Conservation (phyloP, 2,888 invertebrate genomes). For the Drosophila mimica region DNA sequence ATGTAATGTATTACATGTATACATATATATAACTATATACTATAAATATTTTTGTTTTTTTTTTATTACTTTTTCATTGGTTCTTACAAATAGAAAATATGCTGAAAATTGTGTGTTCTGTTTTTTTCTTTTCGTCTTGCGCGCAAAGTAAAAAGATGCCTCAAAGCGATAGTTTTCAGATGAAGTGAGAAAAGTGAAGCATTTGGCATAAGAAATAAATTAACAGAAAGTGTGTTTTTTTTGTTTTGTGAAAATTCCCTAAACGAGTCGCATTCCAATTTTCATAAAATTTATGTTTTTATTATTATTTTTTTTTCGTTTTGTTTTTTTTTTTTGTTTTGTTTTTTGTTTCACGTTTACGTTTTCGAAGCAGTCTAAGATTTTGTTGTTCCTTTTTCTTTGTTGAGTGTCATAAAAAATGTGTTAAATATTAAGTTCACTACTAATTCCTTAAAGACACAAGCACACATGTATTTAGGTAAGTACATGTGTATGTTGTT, state of each 20-base stretch:
- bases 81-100: slow-evolving; percentile 58
- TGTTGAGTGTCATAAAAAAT: slow-evolving; percentile 65
- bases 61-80: slow-evolving; percentile 19
- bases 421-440: slow-evolving; percentile 60
- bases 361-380: slow-evolving; percentile 82
- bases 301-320: slow-evolving; percentile 26
- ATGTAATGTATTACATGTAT: slow-evolving; percentile 42
- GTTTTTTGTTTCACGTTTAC: slow-evolving; percentile 66
- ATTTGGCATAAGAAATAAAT: slow-evolving; percentile 17
- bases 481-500: slow-evolving; percentile 7
- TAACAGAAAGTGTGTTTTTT: slow-evolving; percentile 30
- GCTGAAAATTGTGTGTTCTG: slow-evolving; percentile 39
- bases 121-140: slow-evolving; percentile 55
- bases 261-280: slow-evolving; percentile 82
- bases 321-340: slow-evolving; percentile 38
- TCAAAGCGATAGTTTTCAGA: slow-evolving; percentile 13
- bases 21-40: slow-evolving; percentile 41
- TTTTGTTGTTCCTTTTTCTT: slow-evolving; percentile 72
- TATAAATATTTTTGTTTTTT: slow-evolving; percentile 20
- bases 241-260: slow-evolving; percentile 83
- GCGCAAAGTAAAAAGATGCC: slow-evolving; percentile 45
- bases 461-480: slow-evolving; percentile 30
- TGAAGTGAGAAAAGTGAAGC: slow-evolving; percentile 20
- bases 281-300: slow-evolving; percentile 46
- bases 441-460: slow-evolving; percentile 45